Evolutionary conservation across 2,888 invertebrate genomes (phyloP), one percentile per base, ranked within the genome.

Genomic region (Bimastos eiseni): DNA sequence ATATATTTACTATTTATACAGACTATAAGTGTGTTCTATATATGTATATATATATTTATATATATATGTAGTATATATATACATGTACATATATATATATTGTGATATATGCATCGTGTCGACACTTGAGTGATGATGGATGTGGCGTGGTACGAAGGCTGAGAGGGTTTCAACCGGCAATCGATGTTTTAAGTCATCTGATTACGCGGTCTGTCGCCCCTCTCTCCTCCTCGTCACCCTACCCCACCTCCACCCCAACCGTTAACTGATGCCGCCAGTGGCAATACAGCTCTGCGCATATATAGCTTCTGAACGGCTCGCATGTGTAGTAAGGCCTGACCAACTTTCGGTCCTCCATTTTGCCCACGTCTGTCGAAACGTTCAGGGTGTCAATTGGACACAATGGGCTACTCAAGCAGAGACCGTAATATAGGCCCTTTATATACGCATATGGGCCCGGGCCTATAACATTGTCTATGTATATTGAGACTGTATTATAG

Each of bases 101-200:
- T 5, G 83, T 8, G 33, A 37, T n/a, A 21, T 13, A 86, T 86
- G 86, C 34, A 36, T 36, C 15, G 13, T 36, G 34, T 36, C 36
- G 86, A 34, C 86, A 86, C 86, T 86, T 86, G 86, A 86, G 86
- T 37, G 33, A 86, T 86, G 86, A 86, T 86, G 86, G 86, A 86
- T 86, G 86, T 37, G 86, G 86, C 86, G 36, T 34, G 34, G 36
- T 36, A 34, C 86, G 86, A 36, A 86, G 37, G 34, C 86, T 33
- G 86, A 86, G 86, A 86, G 86, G 86, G 34, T 36, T 86, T 86
- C 86, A 37, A 21, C 86, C 24, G 24, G 36, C 86, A 33, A 86
- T 86, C 86, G 34, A 86, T 86, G 86, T 86, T 70, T n/a, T n/a
- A 70, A 70, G 70, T n/a, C 70, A n/a, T 70, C 70, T 70, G 70